Percentiles rank a stretch among this genome's conserved stretches.
Conservation (phyloP, 2,888 invertebrate genomes). For the Cepaea hortensis region DNA sequence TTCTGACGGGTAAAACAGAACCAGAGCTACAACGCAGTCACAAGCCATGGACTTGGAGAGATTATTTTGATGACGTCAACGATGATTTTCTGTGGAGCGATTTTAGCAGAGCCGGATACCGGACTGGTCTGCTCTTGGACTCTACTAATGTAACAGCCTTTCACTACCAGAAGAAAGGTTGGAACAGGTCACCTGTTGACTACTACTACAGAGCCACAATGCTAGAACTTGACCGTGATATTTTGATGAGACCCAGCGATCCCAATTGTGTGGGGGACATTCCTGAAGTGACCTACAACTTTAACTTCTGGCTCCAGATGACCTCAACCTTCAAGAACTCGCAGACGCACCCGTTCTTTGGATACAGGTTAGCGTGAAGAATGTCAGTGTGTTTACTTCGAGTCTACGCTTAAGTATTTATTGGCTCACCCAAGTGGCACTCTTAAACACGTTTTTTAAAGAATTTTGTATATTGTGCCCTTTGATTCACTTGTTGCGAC, state of each 20-base stretch:
- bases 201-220: constrained; percentile 10
- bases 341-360: neutral
- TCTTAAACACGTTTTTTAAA: too few species aligned
- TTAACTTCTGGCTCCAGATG: constrained; percentile 10
- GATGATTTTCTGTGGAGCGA: constrained; percentile 40
- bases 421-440: too few species aligned
- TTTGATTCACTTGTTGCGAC: too few species aligned
- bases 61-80: constrained; percentile 11
- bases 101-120: constrained; percentile 19
- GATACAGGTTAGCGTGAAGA: neutral
- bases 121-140: constrained; percentile 18
- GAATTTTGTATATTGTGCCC: too few species aligned
- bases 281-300: neutral
- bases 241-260: neutral
- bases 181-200: constrained; percentile 27
- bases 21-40: neutral
- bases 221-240: neutral
- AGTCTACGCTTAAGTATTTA: too few species aligned
- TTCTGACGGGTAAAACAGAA: neutral
- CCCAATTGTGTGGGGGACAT: constrained; percentile 29
- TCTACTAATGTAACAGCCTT: constrained; percentile 10
- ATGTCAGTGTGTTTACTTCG: too few species aligned
- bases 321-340: neutral
- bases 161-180: constrained; percentile 24
- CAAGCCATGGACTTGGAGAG: neutral